phyloP scores from a whole-genome alignment of 2,797 vertebrate species.

The Phataginus tetradactyla region DNA sequence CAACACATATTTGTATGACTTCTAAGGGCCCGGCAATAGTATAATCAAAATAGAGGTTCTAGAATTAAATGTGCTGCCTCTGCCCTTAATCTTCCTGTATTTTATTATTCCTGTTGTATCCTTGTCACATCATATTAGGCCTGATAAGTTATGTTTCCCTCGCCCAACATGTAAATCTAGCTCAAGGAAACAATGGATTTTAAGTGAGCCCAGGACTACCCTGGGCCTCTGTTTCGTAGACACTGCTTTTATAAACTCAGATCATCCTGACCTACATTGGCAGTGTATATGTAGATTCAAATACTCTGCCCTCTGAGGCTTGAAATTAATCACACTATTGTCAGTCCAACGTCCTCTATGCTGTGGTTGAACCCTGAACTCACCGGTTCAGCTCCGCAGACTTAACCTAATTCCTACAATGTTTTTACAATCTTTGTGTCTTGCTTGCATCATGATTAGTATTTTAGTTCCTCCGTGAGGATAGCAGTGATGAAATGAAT shows the following conservation, averaged over 20 bases:
- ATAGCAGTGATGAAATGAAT: background rate
- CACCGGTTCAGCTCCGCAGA: background rate
- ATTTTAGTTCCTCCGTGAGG: background rate
- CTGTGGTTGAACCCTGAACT: background rate
- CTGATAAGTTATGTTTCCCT: background rate
- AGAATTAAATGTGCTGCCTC: background rate
- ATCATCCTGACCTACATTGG: background rate
- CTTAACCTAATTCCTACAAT: background rate
- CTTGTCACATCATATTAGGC: background rate
- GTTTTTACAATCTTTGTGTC: background rate
- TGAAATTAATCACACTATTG: background rate
- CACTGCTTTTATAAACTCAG: background rate
- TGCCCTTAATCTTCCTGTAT: background rate
- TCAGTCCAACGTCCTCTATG: background rate
- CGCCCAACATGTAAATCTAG: background rate
- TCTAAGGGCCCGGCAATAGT: background rate
- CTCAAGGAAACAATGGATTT: background rate
- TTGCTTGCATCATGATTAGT: background rate
- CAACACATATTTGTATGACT: background rate
- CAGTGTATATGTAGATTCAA: background rate
- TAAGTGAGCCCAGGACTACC: background rate
- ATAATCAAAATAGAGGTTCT: slow-evolving; percentile 1
- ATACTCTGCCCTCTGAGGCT: background rate
- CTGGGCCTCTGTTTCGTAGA: background rate
- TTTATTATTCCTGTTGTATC: background rate